These are phyloP conservation scores for Solea solea DNA, from an alignment of 2,113 vertebrate genomes.

Conservation along the genomic window DNA sequence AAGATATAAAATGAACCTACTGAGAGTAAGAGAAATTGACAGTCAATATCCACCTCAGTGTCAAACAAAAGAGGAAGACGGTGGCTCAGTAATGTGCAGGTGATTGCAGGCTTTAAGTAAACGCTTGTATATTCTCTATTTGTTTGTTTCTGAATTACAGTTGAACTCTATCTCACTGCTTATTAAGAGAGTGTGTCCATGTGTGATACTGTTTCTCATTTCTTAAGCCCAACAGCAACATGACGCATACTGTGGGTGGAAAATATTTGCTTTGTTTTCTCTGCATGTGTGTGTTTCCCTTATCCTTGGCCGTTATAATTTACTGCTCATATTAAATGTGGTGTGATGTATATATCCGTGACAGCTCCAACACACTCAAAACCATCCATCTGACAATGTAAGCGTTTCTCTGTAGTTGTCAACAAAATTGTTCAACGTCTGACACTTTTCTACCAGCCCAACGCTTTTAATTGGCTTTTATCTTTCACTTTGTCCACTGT, in stretches of 20 bases:
- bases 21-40: conserved; percentile 57
- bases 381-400: background rate
- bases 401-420: background rate
- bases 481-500: conserved; percentile 19
- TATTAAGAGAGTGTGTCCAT: conserved; percentile 68
- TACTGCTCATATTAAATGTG: too few species aligned
- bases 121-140: conserved; percentile 32
- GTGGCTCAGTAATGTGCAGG: conserved; percentile 36
- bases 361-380: background rate
- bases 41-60: conserved; percentile 44
- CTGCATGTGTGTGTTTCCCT: background rate
- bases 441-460: background rate
- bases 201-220: conserved; percentile 68
- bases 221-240: conserved; percentile 30
- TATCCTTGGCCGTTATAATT: too few species aligned
- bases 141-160: conserved; percentile 49
- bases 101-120: conserved; percentile 43
- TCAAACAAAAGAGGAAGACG: conserved; percentile 46
- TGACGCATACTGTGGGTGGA: background rate
- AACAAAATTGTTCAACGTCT: background rate
- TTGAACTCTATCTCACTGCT: conserved; percentile 63
- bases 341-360: too few species aligned
- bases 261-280: conserved; percentile 21
- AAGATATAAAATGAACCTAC: background rate
- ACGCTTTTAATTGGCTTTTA: conserved; percentile 4